Evolutionary conservation across 2,113 vertebrate species (phyloP).

Genomic region (Mus pahari): DNA sequence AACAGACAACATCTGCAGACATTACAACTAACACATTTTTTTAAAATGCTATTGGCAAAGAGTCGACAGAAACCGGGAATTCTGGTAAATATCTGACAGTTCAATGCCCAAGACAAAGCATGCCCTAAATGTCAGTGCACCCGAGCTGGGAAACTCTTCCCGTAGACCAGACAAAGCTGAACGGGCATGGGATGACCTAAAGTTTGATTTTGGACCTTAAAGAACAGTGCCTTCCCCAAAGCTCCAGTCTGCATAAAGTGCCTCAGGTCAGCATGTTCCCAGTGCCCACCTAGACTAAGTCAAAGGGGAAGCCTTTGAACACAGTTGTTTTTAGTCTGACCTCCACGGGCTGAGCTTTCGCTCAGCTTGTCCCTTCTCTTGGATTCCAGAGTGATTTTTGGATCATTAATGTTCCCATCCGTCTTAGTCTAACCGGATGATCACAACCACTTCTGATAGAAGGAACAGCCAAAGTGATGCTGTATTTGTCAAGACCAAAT

Average conservation of each 20-base stretch:
- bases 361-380: conserved; percentile 18
- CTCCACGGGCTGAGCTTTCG: background rate
- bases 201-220: background rate
- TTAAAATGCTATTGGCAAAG: background rate
- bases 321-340: background rate
- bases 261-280: background rate
- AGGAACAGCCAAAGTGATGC: background rate
- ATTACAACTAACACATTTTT: background rate
- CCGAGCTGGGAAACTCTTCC: background rate
- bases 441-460: conserved; percentile 14
- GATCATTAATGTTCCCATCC: conserved; percentile 14
- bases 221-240: background rate
- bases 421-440: conserved; percentile 32
- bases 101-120: background rate
- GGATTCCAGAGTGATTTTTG: conserved; percentile 33
- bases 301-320: background rate
- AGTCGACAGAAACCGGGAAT: background rate
- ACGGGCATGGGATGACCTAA: background rate
- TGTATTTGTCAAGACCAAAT: conserved; percentile 40
- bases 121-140: background rate
- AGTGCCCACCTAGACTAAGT: background rate
- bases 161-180: conserved; percentile 1
- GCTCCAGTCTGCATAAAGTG: background rate
- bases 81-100: background rate
- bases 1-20: background rate